A percentile compares a stretch with the other conserved stretches of the same genome.
These are phyloP conservation scores for Hirudo medicinalis DNA, from an alignment of 1,140 invertebrate genomes.

Conservation along the genomic window DNA sequence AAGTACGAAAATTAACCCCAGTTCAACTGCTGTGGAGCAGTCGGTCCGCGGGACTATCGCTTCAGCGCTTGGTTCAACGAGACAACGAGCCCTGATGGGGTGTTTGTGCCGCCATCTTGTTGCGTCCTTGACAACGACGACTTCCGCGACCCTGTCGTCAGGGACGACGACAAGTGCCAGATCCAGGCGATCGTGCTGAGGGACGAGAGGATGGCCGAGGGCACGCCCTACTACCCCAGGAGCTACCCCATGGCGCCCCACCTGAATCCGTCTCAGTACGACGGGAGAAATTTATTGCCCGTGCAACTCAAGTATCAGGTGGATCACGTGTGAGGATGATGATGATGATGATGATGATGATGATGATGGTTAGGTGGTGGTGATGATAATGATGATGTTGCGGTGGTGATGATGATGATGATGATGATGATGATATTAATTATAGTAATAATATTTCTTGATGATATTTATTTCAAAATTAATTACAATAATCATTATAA, in stretches of 20 bases:
- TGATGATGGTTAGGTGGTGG: too few species aligned
- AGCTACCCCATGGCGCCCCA: background rate
- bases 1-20: background rate
- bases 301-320: too few species aligned
- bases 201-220: background rate
- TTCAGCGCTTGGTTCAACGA: conserved; percentile 21
- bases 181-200: conserved; percentile 11
- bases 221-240: background rate
- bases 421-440: too few species aligned
- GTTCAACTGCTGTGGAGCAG: conserved; percentile 19
- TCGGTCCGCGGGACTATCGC: conserved; percentile 14
- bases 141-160: background rate
- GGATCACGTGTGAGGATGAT: too few species aligned
- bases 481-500: too few species aligned
- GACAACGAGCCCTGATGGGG: background rate
- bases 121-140: conserved; percentile 21
- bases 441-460: too few species aligned
- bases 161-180: conserved; percentile 15
- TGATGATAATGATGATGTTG: too few species aligned
- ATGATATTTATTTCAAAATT: too few species aligned
- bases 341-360: too few species aligned
- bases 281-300: background rate
- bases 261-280: background rate
- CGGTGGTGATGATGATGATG: too few species aligned
- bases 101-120: conserved; percentile 19